These are phyloP conservation scores for Salvator merianae DNA, from an alignment of 2,113 vertebrate genomes.

Conservation along the genomic window DNA sequence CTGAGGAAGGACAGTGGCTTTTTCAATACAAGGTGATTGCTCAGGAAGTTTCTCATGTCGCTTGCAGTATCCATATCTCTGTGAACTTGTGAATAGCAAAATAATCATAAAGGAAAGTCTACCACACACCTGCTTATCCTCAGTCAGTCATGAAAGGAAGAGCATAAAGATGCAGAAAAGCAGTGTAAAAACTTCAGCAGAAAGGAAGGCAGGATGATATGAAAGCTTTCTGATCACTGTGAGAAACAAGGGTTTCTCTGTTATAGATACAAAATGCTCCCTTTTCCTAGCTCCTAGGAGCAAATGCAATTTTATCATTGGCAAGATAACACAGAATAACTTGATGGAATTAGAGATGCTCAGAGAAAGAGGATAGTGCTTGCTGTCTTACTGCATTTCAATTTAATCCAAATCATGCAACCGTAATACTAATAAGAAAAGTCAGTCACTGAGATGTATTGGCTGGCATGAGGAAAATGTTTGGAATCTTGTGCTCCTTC, in stretches of 20 bases:
- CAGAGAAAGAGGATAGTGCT: slow-evolving; percentile 37
- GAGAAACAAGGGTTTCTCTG: slow-evolving; percentile 30
- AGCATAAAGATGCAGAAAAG: slow-evolving; percentile 23
- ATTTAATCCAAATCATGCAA: slow-evolving; percentile 44
- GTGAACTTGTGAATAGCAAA: slow-evolving; percentile 19
- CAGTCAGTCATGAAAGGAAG: slow-evolving; percentile 23
- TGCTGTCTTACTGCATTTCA: slow-evolving; percentile 54
- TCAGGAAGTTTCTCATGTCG: slow-evolving; percentile 41
- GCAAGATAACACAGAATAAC: slow-evolving; percentile 37
- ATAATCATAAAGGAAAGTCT: slow-evolving; percentile 16
- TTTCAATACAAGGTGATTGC: slow-evolving; percentile 66
- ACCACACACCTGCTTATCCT: slow-evolving; percentile 51
- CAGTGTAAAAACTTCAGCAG: slow-evolving; percentile 31
- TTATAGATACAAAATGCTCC: slow-evolving; percentile 36
- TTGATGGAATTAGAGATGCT: slow-evolving; percentile 43
- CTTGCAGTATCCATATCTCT: slow-evolving; percentile 43
- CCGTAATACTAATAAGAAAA: not conserved
- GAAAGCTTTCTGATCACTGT: slow-evolving; percentile 33
- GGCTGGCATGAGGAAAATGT: slow-evolving; percentile 46
- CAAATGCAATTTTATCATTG: slow-evolving; percentile 34
- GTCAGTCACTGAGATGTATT: slow-evolving; percentile 55
- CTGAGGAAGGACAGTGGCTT: not conserved
- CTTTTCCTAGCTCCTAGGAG: slow-evolving; percentile 12
- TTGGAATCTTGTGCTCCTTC: not conserved
- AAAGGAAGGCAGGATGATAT: slow-evolving; percentile 8